These are phyloP conservation scores for Poeciliopsis presidionis DNA, from an alignment of 2,797 vertebrate species.

Conservation along the genomic window DNA sequence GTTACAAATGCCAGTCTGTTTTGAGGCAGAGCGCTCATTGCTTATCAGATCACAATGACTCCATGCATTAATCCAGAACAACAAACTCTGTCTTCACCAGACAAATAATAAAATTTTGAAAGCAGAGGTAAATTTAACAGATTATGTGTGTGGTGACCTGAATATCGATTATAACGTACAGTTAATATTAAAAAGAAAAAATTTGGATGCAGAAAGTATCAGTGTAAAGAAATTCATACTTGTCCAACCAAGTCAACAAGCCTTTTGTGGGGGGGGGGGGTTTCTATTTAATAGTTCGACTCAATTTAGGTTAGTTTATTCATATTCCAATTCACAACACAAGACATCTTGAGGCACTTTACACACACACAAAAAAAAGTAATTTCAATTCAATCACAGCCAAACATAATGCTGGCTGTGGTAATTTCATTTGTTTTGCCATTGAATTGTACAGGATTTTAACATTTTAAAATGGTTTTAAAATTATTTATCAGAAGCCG, in stretches of 20 bases:
- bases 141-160: neutral
- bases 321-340: too few species aligned
- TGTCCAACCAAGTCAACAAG: neutral
- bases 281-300: neutral
- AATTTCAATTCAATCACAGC: too few species aligned
- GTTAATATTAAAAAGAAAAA: neutral
- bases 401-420: too few species aligned
- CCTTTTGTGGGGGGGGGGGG: accelerated
- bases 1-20: neutral
- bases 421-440: neutral
- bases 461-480: too few species aligned
- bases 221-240: neutral
- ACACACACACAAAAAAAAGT: too few species aligned
- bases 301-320: too few species aligned
- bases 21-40: neutral
- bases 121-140: neutral
- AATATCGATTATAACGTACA: neutral
- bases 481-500: too few species aligned
- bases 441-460: neutral
- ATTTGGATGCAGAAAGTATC: neutral
- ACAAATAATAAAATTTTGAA: neutral
- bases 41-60: neutral
- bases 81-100: neutral
- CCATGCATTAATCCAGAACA: neutral
- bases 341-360: too few species aligned